phyloP scores from a whole-genome alignment of 1,140 invertebrate genomes.

The Caenorhabditis latens region DNA sequence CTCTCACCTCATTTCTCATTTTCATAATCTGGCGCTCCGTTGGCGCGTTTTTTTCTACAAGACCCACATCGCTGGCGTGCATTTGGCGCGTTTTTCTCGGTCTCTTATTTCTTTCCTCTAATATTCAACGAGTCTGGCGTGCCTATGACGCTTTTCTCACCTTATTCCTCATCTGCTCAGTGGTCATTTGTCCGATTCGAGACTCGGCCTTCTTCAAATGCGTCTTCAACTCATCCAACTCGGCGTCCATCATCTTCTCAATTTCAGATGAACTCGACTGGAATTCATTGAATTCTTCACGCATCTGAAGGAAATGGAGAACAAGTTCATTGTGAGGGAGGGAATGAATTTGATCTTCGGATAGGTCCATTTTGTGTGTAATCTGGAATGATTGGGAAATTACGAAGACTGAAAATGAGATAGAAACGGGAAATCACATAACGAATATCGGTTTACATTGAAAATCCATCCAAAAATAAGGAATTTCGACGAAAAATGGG shows the following conservation, averaged over 20 bases:
- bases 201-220: neutral
- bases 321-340: conserved; percentile 9
- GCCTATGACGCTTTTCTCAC: neutral
- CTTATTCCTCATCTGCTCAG: conserved; percentile 18
- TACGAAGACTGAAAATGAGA: neutral
- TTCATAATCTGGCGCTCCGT: too few species aligned
- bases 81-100: too few species aligned
- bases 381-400: neutral
- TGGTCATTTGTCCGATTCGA: neutral
- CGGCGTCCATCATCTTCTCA: conserved; percentile 33
- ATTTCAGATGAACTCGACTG: conserved; percentile 45
- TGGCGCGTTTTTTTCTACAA: too few species aligned
- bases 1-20: too few species aligned
- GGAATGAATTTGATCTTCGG: neutral
- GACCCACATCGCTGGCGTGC: too few species aligned
- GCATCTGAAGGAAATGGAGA: conserved; percentile 6
- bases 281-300: conserved; percentile 28
- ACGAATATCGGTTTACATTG: too few species aligned
- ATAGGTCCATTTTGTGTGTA: conserved; percentile 19
- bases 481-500: too few species aligned
- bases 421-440: neutral
- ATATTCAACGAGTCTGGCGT: too few species aligned
- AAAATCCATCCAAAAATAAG: too few species aligned
- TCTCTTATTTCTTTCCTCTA: too few species aligned
- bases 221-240: conserved; percentile 18